A percentile compares a stretch with the other conserved stretches of the same genome.
phyloP scores from a whole-genome alignment of 2,797 vertebrate genomes.

The Dipus sagitta region DNA sequence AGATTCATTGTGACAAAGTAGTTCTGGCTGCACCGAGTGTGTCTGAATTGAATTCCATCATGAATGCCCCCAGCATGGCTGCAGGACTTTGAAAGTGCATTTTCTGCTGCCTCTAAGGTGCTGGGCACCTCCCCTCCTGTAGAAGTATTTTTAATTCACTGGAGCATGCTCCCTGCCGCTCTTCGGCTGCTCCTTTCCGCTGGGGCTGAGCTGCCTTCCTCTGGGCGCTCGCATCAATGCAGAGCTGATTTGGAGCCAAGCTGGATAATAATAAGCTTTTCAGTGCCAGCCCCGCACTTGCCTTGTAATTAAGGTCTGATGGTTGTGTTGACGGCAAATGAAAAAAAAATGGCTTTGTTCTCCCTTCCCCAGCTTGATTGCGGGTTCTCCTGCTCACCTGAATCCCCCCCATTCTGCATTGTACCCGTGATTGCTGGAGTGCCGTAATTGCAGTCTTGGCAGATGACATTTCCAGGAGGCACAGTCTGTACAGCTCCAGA shows the following conservation, averaged over 20 bases:
- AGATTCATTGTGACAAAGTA: accelerated
- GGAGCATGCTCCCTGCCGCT: constrained; percentile 77
- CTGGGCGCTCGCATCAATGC: constrained; percentile 89
- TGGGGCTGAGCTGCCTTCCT: constrained; percentile 84
- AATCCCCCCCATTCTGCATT: constrained; percentile 93
- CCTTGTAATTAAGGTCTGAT: constrained; percentile 98
- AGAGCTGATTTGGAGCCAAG: constrained; percentile 93
- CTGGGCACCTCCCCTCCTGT: constrained; percentile 6
- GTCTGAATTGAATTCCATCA: neutral
- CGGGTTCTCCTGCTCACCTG: constrained; percentile 97
- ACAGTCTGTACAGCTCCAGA: constrained; percentile 86
- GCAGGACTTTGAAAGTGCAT: constrained; percentile 30
- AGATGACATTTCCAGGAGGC: constrained; percentile 93
- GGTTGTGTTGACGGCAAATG: constrained; percentile 96
- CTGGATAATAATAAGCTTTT: constrained; percentile 94
- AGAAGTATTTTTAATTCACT: constrained; percentile 75
- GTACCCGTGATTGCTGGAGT: constrained; percentile 95
- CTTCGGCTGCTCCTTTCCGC: constrained; percentile 81
- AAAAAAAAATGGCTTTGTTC: constrained; percentile 94
- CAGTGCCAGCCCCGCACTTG: constrained; percentile 92
- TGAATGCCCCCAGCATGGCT: neutral
- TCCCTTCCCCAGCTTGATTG: constrained; percentile 95
- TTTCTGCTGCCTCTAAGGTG: constrained; percentile 72
- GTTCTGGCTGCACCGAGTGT: neutral
- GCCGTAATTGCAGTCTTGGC: constrained; percentile 94